Evolutionary conservation across 2,797 vertebrate genomes (phyloP).

Genomic region (Sciurus vulgaris): DNA sequence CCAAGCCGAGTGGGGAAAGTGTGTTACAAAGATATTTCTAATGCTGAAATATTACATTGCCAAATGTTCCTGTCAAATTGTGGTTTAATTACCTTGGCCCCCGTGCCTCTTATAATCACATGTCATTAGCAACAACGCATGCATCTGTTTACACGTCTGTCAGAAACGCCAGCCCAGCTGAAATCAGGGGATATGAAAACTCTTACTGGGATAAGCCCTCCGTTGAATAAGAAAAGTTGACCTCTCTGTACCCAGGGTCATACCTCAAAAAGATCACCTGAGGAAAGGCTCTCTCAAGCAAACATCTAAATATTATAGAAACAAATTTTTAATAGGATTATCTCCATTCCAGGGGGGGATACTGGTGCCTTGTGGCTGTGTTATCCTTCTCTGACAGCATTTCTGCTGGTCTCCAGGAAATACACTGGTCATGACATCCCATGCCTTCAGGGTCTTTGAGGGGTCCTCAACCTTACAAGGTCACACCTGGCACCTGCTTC

Average conservation of each 20-base stretch:
- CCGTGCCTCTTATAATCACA: slow-evolving; percentile 97
- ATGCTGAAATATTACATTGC: slow-evolving; percentile 93
- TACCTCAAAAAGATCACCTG: background rate
- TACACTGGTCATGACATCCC: background rate
- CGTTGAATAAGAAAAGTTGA: slow-evolving; percentile 84
- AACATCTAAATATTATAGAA: background rate
- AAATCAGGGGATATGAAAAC: slow-evolving; percentile 85
- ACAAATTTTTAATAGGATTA: background rate
- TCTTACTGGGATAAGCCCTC: slow-evolving; percentile 84
- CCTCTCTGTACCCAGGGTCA: background rate
- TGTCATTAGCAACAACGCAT: slow-evolving; percentile 96
- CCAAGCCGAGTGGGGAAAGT: slow-evolving; percentile 89
- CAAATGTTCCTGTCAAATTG: slow-evolving; percentile 97
- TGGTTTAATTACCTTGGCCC: slow-evolving; percentile 98
- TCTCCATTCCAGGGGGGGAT: background rate
- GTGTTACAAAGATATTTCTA: slow-evolving; percentile 92
- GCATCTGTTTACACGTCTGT: slow-evolving; percentile 98
- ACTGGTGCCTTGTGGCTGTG: background rate
- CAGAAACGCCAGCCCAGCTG: slow-evolving; percentile 90
- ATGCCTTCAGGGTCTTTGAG: background rate
- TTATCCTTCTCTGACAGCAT: background rate
- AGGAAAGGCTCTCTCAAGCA: background rate
- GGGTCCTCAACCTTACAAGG: background rate
- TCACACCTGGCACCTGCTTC: background rate
- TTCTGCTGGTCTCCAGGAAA: background rate